Evolutionary conservation across 2,113 vertebrate genomes (phyloP).

Genomic region (Engystomops pustulosus): DNA sequence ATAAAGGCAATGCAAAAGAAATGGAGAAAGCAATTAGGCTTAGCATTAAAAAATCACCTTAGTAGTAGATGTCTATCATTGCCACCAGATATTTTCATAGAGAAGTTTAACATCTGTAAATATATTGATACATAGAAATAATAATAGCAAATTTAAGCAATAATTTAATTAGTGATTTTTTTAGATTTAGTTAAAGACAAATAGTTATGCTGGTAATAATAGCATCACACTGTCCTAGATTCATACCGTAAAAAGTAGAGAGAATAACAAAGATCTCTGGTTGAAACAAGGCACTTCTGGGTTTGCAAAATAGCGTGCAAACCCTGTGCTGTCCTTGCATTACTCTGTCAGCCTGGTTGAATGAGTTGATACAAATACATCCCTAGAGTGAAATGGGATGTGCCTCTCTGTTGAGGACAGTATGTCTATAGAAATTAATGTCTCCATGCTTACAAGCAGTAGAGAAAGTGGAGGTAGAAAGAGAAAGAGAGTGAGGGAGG

Average conservation of each 20-base stretch:
- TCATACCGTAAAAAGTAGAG: too few relatives aligned
- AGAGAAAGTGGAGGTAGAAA: slow-evolving; percentile 19
- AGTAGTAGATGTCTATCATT: neutral
- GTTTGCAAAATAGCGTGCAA: slow-evolving; percentile 50
- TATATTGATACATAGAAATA: too few relatives aligned
- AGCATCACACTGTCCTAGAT: too few relatives aligned
- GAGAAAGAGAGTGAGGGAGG: neutral
- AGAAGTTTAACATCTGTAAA: too few relatives aligned
- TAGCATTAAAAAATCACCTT: neutral
- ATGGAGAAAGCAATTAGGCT: neutral
- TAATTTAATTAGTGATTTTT: too few relatives aligned
- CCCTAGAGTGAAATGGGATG: slow-evolving; percentile 56
- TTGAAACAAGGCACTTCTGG: neutral
- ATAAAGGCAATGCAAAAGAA: neutral
- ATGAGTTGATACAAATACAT: slow-evolving; percentile 57
- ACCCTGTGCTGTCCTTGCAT: slow-evolving; percentile 52
- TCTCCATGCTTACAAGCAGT: slow-evolving; percentile 40
- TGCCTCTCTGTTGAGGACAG: slow-evolving; percentile 49
- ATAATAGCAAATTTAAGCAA: too few relatives aligned
- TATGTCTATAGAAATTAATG: slow-evolving; percentile 56
- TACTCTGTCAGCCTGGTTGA: slow-evolving; percentile 54
- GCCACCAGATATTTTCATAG: neutral
- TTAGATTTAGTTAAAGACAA: too few relatives aligned
- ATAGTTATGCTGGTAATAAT: too few relatives aligned
- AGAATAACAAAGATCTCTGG: neutral